phyloP scores from a whole-genome alignment of 2,888 invertebrate genomes.

The Dione vanillae region DNA sequence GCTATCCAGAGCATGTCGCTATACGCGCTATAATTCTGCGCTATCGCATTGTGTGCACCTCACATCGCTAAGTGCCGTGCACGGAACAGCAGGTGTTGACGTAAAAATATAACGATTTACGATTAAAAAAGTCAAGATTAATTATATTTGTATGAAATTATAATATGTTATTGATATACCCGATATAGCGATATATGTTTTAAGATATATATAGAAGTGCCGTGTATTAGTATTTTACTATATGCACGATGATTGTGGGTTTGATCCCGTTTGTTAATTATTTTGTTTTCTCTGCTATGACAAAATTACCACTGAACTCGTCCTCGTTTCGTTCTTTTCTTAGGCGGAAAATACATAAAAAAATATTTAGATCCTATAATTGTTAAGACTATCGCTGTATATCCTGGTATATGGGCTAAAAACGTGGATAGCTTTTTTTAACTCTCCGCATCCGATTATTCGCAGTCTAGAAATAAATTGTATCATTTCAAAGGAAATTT shows the following conservation, averaged over 20 bases:
- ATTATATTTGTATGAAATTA: conserved; percentile 10
- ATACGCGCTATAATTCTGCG: conserved; percentile 60
- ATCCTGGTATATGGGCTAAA: neutral
- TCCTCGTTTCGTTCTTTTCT: no score
- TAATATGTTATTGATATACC: conserved; percentile 20
- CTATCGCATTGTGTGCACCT: conserved; percentile 54
- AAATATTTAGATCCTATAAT: no score
- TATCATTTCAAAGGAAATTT: no score
- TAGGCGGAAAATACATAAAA: no score
- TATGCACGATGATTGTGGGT: no score
- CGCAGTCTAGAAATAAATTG: no score
- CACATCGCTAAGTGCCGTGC: conserved; percentile 44
- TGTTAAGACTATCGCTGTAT: neutral
- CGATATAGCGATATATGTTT: neutral
- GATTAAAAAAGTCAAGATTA: conserved; percentile 26
- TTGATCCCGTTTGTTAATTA: no score
- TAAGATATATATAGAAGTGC: neutral
- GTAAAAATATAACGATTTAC: conserved; percentile 36
- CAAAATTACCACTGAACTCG: no score
- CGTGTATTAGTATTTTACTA: no score
- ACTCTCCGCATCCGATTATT: no score
- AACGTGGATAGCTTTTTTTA: no score
- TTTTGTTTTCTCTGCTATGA: no score
- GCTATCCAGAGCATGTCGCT: conserved; percentile 50
- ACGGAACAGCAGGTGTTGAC: conserved; percentile 25